Conservation (phyloP, 2,888 invertebrate genomes). For the Drosophila falleni region DNA sequence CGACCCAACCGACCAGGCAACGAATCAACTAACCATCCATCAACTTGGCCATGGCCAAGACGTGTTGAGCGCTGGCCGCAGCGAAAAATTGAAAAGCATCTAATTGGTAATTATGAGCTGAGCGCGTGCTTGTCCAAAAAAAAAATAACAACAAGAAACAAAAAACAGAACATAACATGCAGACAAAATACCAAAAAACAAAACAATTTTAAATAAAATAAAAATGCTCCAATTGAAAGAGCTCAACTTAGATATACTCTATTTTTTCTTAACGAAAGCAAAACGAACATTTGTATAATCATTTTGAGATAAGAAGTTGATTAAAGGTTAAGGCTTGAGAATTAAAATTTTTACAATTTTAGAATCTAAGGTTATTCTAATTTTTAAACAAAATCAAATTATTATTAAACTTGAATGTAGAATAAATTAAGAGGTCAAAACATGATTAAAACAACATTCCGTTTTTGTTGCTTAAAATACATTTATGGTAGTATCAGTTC, state of each 20-base stretch:
- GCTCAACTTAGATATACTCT: conserved; percentile 26
- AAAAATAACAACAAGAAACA: conserved; percentile 14
- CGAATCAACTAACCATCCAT: conserved; percentile 52
- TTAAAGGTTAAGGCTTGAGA: too few relatives aligned
- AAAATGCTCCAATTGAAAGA: conserved; percentile 5
- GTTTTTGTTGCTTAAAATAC: too few relatives aligned
- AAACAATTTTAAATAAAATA: conserved; percentile 21
- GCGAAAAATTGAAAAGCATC: conserved; percentile 76
- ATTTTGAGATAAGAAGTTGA: too few relatives aligned
- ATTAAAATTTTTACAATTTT: too few relatives aligned
- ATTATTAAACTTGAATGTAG: too few relatives aligned
- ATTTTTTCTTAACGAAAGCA: not conserved
- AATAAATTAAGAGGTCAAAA: too few relatives aligned
- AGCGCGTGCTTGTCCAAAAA: conserved; percentile 74
- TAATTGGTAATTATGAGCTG: conserved; percentile 78
- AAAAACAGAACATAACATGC: conserved; percentile 44
- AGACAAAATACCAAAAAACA: conserved; percentile 36
- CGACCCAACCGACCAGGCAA: conserved; percentile 19
- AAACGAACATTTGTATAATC: too few relatives aligned
- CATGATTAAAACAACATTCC: too few relatives aligned
- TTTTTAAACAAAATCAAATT: too few relatives aligned
- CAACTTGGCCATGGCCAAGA: conserved; percentile 58
- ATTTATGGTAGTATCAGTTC: too few relatives aligned
- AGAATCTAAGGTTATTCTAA: too few relatives aligned
- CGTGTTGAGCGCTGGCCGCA: conserved; percentile 65